Percentiles rank a stretch among this genome's conserved stretches.
Evolutionary conservation across 2,113 vertebrate genomes (phyloP).

Genomic region (cattle (Bos taurus)): DNA sequence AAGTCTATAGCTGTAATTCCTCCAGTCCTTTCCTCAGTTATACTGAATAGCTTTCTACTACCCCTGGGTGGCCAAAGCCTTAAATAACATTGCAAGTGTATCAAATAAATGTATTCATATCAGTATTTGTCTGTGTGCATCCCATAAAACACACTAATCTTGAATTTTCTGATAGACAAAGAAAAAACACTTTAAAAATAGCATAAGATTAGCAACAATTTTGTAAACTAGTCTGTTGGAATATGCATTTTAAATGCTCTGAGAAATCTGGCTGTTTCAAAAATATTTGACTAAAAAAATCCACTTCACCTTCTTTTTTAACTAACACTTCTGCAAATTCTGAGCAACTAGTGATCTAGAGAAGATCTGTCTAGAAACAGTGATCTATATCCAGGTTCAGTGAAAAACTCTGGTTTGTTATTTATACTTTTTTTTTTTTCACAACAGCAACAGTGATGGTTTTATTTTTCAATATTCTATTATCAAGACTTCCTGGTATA

Average conservation of each 20-base stretch:
- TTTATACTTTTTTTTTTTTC: background rate
- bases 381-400: background rate
- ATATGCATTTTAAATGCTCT: background rate
- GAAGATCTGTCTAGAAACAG: background rate
- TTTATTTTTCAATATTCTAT: background rate
- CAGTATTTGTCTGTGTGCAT: background rate
- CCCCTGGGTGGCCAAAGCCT: background rate
- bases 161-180: background rate
- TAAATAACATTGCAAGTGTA: background rate
- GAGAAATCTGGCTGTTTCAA: background rate
- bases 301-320: background rate
- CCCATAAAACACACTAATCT: background rate
- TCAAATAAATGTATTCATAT: background rate
- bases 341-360: background rate
- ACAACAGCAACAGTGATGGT: background rate
- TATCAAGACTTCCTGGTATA: background rate
- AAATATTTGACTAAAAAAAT: background rate
- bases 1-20: background rate
- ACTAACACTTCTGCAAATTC: background rate
- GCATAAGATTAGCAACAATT: background rate
- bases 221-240: background rate
- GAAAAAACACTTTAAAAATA: background rate
- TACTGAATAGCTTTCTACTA: background rate
- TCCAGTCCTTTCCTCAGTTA: background rate
- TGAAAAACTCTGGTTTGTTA: background rate